Evolutionary conservation across 1,140 invertebrate species (phyloP).

Genomic region (Pseudomyrmex dendroicus): DNA sequence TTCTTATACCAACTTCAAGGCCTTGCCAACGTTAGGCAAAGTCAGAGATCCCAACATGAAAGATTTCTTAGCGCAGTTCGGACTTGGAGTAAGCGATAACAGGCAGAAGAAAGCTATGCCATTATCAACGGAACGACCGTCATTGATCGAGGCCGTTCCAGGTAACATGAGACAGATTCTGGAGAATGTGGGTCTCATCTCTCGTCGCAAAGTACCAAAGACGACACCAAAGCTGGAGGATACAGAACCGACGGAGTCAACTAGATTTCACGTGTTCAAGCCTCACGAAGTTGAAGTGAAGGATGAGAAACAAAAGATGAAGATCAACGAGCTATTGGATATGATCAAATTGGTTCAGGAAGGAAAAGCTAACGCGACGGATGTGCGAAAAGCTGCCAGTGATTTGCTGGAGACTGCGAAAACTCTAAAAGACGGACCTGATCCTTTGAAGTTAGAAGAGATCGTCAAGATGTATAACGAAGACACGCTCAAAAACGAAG

Average conservation of each 20-base stretch:
- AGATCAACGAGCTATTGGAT: conserved; percentile 83
- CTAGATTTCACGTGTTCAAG: conserved; percentile 83
- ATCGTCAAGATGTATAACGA: conserved; percentile 80
- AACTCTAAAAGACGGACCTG: conserved; percentile 79
- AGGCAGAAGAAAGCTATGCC: conserved; percentile 80
- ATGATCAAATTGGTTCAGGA: conserved; percentile 84
- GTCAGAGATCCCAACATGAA: conserved; percentile 86
- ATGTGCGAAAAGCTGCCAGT: conserved; percentile 79
- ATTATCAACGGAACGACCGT: conserved; percentile 44
- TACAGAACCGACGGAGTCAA: conserved; percentile 43
- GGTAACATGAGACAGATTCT: conserved; percentile 85
- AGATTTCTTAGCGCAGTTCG: conserved; percentile 86
- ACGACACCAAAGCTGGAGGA: conserved; percentile 2
- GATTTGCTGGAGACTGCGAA: conserved; percentile 80
- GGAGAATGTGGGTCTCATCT: conserved; percentile 85
- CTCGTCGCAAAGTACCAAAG: conserved; percentile 33
- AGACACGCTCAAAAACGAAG: conserved; percentile 81
- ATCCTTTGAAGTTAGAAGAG: conserved; percentile 83
- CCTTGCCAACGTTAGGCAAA: conserved; percentile 83
- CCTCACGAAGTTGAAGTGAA: conserved; percentile 79
- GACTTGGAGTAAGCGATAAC: conserved; percentile 80
- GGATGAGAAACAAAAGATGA: conserved; percentile 78
- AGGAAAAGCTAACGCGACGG: conserved; percentile 77
- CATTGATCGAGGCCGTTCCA: conserved; percentile 84
- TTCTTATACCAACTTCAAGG: conserved; percentile 87